Evolutionary conservation across 2,797 vertebrate species (phyloP), one percentile per base, ranked within the genome.

Genomic region (Eurystomus glaucurus): DNA sequence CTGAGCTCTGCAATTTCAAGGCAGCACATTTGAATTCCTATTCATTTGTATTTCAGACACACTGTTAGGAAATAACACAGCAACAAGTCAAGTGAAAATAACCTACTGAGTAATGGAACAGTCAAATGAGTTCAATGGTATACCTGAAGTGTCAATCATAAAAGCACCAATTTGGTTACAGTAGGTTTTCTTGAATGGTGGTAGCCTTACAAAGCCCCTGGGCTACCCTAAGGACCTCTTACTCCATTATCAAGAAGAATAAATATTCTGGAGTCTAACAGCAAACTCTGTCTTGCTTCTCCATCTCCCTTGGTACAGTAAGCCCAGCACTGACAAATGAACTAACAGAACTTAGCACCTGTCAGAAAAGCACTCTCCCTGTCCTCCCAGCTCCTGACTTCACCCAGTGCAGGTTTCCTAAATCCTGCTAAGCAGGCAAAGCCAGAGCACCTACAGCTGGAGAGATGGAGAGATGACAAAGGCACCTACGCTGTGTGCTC

Each of bases 401-500:
- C 28, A 51, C 4, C 23, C 13, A 28, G 57, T 80, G 76, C 16
- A 58, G 6, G 16, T 18, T 76, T 85, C 60, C 62, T 26, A 50
- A 55, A 66, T n/a, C 12, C 23, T 60, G 37, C 22, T 50, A 35
- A 33, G 64, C 37, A 79, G 22, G 33, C 1, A 1, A 79, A 90
- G 41, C 13, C 26, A 52, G 19, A 58, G 46, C 15, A 69, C 21
- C 14, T 65, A 28, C 20, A 65, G 41, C 45, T 61, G 39, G 26
- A 88, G 15, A 50, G 16, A 31, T 1, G 1, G 26, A 88, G 17
- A 50, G 16, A 31, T 1, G 1, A 55, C 35, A 82, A n/a, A 69
- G 9, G 57, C n/a, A 68, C 15, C 23, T 41, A 14, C 0, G 0
- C 14, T 9, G 1, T 11, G 3, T 6, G 14, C 41, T 61, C 19